phyloP scores from a whole-genome alignment of 2,888 invertebrate species.

The Antitype chi region DNA sequence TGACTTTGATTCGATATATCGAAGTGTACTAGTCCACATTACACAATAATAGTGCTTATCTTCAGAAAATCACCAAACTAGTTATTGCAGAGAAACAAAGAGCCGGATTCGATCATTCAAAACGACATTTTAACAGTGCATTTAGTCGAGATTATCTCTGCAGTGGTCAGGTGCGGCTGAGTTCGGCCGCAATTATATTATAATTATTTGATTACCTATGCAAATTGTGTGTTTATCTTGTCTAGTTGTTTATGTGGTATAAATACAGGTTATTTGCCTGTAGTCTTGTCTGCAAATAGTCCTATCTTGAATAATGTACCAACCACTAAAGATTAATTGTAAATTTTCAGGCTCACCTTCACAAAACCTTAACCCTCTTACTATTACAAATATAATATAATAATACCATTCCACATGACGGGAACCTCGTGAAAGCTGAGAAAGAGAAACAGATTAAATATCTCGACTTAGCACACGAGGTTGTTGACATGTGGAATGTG shows the following conservation, averaged over 20 bases:
- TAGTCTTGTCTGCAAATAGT: conserved; percentile 1
- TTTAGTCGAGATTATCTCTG: conserved; percentile 67
- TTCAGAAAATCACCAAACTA: conserved; percentile 72
- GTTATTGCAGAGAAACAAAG: conserved; percentile 71
- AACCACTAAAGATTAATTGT: conserved; percentile 63
- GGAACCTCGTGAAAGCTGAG: too few species aligned
- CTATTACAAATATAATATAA: too few species aligned
- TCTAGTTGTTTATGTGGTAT: conserved; percentile 40
- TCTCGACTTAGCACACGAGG: too few species aligned
- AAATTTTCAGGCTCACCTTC: conserved; percentile 33
- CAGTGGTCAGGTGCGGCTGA: conserved; percentile 63
- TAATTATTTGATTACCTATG: conserved; percentile 58
- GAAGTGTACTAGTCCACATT: conserved; percentile 68
- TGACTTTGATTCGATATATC: conserved; percentile 67
- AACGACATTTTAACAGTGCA: conserved; percentile 71
- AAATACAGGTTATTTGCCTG: conserved; percentile 40
- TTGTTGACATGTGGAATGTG: too few species aligned
- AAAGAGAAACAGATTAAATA: too few species aligned
- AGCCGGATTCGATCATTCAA: conserved; percentile 74
- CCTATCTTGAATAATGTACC: conserved; percentile 14
- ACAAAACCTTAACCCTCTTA: neutral
- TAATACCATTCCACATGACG: too few species aligned
- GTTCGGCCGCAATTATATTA: conserved; percentile 61
- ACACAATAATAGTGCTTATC: conserved; percentile 75
- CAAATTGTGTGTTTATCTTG: conserved; percentile 47